Conservation (phyloP, 2,797 vertebrate genomes). For the Phoeniculus purpureus region DNA sequence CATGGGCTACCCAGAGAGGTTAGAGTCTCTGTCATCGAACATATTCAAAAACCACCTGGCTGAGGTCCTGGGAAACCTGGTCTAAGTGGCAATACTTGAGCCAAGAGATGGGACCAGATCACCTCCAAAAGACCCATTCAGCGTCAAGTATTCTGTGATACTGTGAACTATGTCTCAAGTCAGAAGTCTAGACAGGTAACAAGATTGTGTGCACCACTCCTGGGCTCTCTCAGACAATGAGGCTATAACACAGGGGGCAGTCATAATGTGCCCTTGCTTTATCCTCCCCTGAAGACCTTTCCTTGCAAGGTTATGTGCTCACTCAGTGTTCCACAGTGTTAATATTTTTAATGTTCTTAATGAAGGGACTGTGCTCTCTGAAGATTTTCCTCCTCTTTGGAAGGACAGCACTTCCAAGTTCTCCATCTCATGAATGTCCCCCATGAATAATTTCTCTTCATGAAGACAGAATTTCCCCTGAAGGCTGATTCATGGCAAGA, state of each 20-base stretch:
- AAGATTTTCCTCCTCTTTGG: slow-evolving; percentile 7
- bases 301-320: neutral
- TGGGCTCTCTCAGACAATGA: neutral
- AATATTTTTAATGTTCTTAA: neutral
- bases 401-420: neutral
- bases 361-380: neutral
- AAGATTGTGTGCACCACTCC: neutral
- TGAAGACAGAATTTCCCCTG: neutral
- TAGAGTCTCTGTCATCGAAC: neutral
- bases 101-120: neutral
- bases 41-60: neutral
- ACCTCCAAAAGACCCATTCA: neutral
- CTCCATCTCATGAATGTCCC: slow-evolving; percentile 7
- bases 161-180: neutral
- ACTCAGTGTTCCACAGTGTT: neutral
- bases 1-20: neutral
- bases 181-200: neutral
- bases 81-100: neutral
- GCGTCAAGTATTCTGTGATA: neutral
- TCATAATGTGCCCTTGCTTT: neutral
- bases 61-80: neutral
- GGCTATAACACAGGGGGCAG: neutral
- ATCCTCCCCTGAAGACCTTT: neutral
- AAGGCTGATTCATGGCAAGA: neutral
- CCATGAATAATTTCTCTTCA: slow-evolving; percentile 4